phyloP scores from a whole-genome alignment of 2,797 vertebrate species.

The Tadarida brasiliensis region DNA sequence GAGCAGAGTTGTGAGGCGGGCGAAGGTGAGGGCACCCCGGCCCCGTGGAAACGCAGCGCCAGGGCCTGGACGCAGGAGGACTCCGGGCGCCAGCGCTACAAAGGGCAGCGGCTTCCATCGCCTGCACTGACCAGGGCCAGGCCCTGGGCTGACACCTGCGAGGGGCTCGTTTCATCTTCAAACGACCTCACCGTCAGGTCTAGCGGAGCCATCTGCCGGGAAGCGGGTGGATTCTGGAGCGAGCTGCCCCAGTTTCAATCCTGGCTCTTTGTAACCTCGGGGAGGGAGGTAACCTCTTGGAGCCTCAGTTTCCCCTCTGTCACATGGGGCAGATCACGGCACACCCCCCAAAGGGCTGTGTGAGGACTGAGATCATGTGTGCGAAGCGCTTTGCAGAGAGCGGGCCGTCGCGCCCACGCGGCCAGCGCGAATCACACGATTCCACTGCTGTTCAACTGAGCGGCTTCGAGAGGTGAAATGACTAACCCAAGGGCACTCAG shows the following conservation, averaged over 20 bases:
- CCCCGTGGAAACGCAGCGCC: background rate
- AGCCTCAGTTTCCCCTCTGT: background rate
- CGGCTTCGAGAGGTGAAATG: background rate
- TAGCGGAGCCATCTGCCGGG: rapidly evolving
- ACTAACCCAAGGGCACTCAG: background rate
- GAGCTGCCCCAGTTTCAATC: background rate
- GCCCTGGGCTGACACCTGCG: background rate
- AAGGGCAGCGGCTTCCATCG: background rate
- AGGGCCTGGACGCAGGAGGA: background rate
- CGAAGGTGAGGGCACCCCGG: rapidly evolving
- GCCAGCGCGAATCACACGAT: rapidly evolving
- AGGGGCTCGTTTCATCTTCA: background rate
- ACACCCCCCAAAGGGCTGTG: rapidly evolving
- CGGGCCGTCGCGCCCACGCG: rapidly evolving
- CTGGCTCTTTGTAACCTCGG: background rate
- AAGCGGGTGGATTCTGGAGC: background rate
- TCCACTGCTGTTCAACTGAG: no score
- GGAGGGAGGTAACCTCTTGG: background rate
- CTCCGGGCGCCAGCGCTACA: background rate
- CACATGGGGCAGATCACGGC: background rate
- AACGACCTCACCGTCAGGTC: background rate
- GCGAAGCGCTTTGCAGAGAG: rapidly evolving
- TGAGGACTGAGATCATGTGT: background rate
- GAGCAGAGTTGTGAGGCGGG: background rate
- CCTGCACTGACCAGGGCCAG: background rate